These are phyloP conservation scores for Microtus montanus DNA, from an alignment of 2,113 vertebrate genomes.

Conservation along the genomic window DNA sequence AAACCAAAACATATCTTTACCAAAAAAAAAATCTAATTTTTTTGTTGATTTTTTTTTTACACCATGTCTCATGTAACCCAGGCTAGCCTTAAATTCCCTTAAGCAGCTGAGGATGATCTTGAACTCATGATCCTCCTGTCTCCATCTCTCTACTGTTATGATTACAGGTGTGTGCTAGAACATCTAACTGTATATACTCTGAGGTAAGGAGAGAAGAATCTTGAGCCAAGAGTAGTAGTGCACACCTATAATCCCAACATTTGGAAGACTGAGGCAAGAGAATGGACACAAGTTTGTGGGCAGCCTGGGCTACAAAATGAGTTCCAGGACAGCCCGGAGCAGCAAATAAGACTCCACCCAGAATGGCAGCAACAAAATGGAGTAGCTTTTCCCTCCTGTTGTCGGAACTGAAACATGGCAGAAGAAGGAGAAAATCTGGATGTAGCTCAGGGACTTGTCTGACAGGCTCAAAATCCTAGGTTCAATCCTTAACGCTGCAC, in stretches of 20 bases:
- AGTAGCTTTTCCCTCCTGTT: background rate
- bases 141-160: background rate
- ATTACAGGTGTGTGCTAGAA: background rate
- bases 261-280: background rate
- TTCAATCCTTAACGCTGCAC: background rate
- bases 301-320: background rate
- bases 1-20: background rate
- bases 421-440: too few relatives aligned
- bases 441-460: background rate
- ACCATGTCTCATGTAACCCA: background rate
- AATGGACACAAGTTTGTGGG: background rate
- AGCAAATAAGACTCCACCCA: background rate
- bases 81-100: background rate
- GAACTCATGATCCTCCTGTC: background rate
- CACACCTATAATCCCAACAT: too few relatives aligned
- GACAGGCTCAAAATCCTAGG: background rate
- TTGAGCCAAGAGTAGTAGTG: background rate
- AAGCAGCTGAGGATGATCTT: background rate
- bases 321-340: background rate
- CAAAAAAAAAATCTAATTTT: background rate
- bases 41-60: background rate
- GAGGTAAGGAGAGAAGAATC: background rate
- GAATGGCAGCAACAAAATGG: background rate
- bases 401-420: background rate
- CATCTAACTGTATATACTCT: background rate